Evolutionary conservation across 2,888 invertebrate species (phyloP).

Genomic region (Nipponacmea schrenckii): DNA sequence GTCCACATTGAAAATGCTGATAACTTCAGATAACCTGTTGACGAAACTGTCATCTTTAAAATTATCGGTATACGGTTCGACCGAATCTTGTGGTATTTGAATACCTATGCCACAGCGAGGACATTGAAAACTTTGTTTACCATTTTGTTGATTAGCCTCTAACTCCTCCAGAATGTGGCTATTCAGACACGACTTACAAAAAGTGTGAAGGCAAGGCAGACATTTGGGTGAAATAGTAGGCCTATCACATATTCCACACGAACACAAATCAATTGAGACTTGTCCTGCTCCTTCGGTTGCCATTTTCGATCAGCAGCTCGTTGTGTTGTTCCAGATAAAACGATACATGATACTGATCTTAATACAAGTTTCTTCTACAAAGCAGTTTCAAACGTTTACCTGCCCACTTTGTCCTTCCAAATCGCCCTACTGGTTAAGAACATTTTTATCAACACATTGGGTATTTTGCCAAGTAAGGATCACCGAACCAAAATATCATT

Average conservation of each 20-base stretch:
- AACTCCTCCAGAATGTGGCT: constrained; percentile 34
- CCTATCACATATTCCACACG: constrained; percentile 10
- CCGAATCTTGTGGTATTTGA: constrained; percentile 35
- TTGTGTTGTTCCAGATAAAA: no score
- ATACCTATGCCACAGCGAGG: constrained; percentile 46
- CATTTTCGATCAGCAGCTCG: background rate
- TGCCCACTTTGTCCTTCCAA: no score
- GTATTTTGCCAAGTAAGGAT: no score
- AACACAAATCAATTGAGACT: constrained; percentile 15
- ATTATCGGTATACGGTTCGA: constrained; percentile 36
- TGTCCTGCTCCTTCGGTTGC: constrained; percentile 9
- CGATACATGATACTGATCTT: no score
- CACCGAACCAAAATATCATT: no score
- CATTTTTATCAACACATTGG: no score
- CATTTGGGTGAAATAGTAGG: constrained; percentile 7
- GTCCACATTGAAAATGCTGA: constrained; percentile 39
- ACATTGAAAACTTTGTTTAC: constrained; percentile 30
- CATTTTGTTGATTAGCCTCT: constrained; percentile 23
- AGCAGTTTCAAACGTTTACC: no score
- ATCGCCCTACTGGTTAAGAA: no score
- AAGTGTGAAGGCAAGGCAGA: constrained; percentile 44
- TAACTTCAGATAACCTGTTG: constrained; percentile 43
- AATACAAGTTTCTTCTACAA: no score
- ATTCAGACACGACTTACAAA: constrained; percentile 43
- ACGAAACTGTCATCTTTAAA: constrained; percentile 47